Base-by-base conservation (phyloP, 1,140 invertebrate genomes). In the Sycobia sp. region DNA sequence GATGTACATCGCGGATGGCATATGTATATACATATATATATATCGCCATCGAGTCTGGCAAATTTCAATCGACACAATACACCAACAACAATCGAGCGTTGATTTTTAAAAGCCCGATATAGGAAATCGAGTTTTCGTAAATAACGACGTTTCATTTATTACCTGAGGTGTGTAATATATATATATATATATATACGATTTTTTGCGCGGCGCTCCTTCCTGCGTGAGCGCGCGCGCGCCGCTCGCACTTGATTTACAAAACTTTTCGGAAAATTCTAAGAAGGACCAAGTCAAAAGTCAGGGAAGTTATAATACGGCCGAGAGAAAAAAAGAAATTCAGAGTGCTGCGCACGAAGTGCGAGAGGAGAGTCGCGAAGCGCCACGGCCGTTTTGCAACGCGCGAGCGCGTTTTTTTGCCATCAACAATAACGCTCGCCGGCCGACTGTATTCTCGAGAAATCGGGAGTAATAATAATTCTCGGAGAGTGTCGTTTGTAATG, bases 391-490 rank as follows among this genome's bases (percentile, higher is more conserved):
- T 57, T 43, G 41, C 25, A 46, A 46, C 13, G 25, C 13, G 1
- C 27, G 20, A 14, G 16, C 47, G 27, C 47, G 27, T n/a, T n/a
- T 25, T 49, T 29, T 29, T 16, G 27, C 29, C 20, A 43, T 46
- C 43, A 58, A 38, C 50, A 59, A 57, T n/a, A n/a, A 59, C 27
- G 38, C 46, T 41, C 32, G 47, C 27, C 9, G 47, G 47, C 34
- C n/a, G 34, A 23, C 18, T 10, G 56, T 67, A 34, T n/a, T 71
- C 22, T 44, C 43, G 16, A 66, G 65, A 71, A 71, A 54, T 59
- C 36, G 25, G 44, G 51, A 56, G 68, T 65, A 68, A 70, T 58
- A 70, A 69, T 53, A 71, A 73, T 75, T 76, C 66, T 39, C 4
- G 36, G 69, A 61, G 57, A 29, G 43, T 51, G 46, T 65, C 68